phyloP scores from a whole-genome alignment of 2,888 invertebrate species.

The Agelastica alni region DNA sequence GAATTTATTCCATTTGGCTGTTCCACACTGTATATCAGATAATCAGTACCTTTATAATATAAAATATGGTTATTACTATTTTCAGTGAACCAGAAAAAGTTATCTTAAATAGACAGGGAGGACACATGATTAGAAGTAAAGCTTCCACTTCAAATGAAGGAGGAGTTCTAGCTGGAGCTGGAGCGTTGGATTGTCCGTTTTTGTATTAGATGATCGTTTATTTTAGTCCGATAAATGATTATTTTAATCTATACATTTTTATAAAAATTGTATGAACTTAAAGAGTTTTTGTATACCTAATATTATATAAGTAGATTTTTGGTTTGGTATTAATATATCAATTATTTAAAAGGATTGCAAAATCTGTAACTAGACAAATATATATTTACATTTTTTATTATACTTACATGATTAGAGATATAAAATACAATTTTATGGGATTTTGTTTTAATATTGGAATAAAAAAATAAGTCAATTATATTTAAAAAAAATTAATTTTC shows the following conservation, averaged over 20 bases:
- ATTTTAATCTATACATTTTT: too few relatives aligned
- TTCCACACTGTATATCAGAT: too few relatives aligned
- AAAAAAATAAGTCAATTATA: too few relatives aligned
- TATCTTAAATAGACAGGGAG: conserved; percentile 75
- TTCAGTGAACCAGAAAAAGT: conserved; percentile 68
- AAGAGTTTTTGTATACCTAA: too few relatives aligned
- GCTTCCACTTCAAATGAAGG: conserved; percentile 83
- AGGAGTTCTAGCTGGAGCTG: conserved; percentile 89
- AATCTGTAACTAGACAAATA: not conserved
- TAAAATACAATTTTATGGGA: too few relatives aligned
- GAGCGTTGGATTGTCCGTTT: conserved; percentile 89
- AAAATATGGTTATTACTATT: conserved; percentile 29
- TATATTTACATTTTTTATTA: not conserved
- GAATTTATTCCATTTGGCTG: too few relatives aligned
- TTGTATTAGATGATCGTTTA: too few relatives aligned
- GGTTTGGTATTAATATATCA: not conserved
- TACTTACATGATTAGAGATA: too few relatives aligned
- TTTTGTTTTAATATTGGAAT: too few relatives aligned
- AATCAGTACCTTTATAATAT: not conserved
- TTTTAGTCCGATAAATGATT: too few relatives aligned
- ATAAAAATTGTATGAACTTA: too few relatives aligned
- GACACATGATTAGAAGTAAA: conserved; percentile 92
- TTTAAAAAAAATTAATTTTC: too few relatives aligned
- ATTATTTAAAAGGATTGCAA: not conserved
- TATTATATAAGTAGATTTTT: not conserved